Evolutionary conservation across 2,113 vertebrate genomes (phyloP).

Genomic region (Crotalus horridus): DNA sequence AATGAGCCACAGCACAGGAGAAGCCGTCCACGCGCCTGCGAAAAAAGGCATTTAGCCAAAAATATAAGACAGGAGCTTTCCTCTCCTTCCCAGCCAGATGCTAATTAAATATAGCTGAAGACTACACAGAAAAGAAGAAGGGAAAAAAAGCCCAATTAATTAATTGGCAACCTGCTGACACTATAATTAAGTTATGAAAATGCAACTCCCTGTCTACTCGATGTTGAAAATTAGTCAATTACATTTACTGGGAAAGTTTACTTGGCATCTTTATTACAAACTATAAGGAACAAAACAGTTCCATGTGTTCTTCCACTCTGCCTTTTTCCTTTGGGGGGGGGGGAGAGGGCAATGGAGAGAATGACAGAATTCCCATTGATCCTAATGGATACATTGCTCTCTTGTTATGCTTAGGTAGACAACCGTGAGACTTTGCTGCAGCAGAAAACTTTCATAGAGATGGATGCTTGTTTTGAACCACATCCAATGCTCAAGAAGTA

Average conservation of each 20-base stretch:
- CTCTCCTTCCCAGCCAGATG: conserved; percentile 27
- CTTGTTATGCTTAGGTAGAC: neutral
- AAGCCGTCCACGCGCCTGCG: neutral
- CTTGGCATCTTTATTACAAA: conserved; percentile 16
- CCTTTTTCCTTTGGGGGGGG: neutral
- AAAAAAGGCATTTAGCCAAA: conserved; percentile 33
- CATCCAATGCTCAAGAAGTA: too few relatives aligned
- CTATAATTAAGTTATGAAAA: conserved; percentile 69
- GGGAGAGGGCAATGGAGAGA: neutral
- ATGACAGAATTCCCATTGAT: neutral
- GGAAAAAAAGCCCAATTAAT: conserved; percentile 65
- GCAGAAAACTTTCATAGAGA: too few relatives aligned
- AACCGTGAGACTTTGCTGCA: neutral
- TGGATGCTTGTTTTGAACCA: neutral
- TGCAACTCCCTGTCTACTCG: conserved; percentile 58
- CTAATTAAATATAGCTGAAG: conserved; percentile 69
- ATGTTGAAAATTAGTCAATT: conserved; percentile 65
- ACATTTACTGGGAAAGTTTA: conserved; percentile 52
- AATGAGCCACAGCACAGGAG: conserved; percentile 23
- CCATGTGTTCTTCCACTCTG: neutral
- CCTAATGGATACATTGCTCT: neutral
- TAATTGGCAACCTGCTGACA: conserved; percentile 69
- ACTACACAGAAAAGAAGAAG: conserved; percentile 12
- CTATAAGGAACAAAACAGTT: conserved; percentile 42
- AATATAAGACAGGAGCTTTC: conserved; percentile 40